Conservation (phyloP, 2,113 vertebrate species). For the Ptilonorhynchus violaceus region DNA sequence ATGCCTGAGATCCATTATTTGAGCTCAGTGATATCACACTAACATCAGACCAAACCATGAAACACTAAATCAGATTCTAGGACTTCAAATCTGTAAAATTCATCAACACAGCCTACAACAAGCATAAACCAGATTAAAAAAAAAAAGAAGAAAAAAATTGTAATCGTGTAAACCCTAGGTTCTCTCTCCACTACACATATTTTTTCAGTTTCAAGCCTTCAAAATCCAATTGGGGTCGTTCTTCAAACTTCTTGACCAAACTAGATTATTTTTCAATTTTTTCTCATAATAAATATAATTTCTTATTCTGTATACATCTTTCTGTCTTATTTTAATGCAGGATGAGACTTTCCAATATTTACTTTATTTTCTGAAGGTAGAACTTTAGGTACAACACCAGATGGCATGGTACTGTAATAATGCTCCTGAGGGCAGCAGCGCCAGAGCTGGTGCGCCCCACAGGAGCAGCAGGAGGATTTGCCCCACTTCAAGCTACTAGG, state of each 20-base stretch:
- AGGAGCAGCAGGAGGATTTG: neutral
- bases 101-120: neutral
- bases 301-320: neutral
- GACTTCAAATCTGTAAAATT: neutral
- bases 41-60: neutral
- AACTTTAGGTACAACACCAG: neutral
- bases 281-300: neutral
- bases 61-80: neutral
- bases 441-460: neutral
- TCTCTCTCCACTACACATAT: neutral
- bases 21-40: neutral
- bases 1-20: neutral
- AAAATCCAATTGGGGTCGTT: neutral
- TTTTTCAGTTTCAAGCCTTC: neutral
- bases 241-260: neutral
- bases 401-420: fast-evolving
- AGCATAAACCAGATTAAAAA: neutral
- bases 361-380: neutral
- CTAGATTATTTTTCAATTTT: neutral
- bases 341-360: neutral
- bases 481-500: neutral
- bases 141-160: neutral
- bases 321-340: neutral
- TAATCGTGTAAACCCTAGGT: neutral
- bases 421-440: neutral